Base-by-base conservation (phyloP, 2,888 invertebrate genomes). In the Chironomus riparius region DNA sequence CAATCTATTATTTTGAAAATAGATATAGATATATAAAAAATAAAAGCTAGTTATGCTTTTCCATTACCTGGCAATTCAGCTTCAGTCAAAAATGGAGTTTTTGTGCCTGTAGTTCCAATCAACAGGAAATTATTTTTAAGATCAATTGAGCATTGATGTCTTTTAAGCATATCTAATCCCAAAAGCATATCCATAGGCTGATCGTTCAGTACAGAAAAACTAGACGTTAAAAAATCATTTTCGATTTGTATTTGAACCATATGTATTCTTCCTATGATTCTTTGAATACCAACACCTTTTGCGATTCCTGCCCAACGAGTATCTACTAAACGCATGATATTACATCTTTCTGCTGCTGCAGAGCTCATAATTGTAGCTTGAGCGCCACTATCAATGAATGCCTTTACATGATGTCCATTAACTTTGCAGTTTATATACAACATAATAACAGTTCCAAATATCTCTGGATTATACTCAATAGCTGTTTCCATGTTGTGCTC, bases 341-440 rank as follows among this genome's bases (percentile, higher is more conserved):
- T 92, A 84, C 97, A 98, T 48, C 96, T 86, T 82, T 97, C 96
- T 0, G 98, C 98, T 84, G 97, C 98, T 0, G 91, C 90, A 77
- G 95, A 92, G 68, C 97, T 98, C 97, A 99, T 98, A 77, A 99
- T 97, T 3, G 99, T 98, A 48, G 96, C 94, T 86, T 99, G 98
- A 73, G 98, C 98, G 70, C 91, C 98, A 78, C 98, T 97, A 85
- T 99, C 98, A 77, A 99, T 97, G 83, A 99, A 99, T 3, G 98
- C 98, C 85, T 98, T 98, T 0, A 99, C 97, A 0, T 94, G 94
- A 82, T 93, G 91, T 56, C 97, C 97, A 85, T 99, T 99, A 0
- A 99, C 98, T 83, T 91, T 92, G 83, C 98, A 97, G 83, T 98
- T 94, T 77, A 99, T 97, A 83, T 99, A 93, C 80, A 99, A 87